phyloP scores from a whole-genome alignment of 2,888 invertebrate genomes.

The Aplocera efformata region DNA sequence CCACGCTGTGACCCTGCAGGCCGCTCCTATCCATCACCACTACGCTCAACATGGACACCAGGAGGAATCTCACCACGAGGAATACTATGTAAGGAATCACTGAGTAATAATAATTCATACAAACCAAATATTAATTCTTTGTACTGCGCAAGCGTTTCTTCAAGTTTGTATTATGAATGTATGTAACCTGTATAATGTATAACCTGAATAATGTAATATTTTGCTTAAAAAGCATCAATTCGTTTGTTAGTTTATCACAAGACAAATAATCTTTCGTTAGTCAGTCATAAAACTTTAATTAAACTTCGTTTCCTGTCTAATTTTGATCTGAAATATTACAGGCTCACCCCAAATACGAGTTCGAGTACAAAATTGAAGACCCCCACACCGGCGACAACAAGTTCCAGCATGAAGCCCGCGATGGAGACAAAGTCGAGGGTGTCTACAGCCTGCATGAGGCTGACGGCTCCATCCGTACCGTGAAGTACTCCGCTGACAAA shows the following conservation, averaged over 20 bases:
- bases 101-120: too few relatives aligned
- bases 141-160: too few relatives aligned
- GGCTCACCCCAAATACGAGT: slow-evolving; percentile 76
- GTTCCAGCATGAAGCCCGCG: slow-evolving; percentile 73
- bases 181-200: too few relatives aligned
- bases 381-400: slow-evolving; percentile 79
- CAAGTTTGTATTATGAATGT: too few relatives aligned
- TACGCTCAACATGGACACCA: slow-evolving; percentile 23
- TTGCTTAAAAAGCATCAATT: too few relatives aligned
- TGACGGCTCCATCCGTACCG: slow-evolving; percentile 52
- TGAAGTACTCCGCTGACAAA: slow-evolving; percentile 70
- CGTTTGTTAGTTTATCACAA: too few relatives aligned
- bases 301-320: too few relatives aligned
- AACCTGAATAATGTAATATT: too few relatives aligned
- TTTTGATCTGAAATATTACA: slow-evolving; percentile 19
- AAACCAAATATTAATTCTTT: too few relatives aligned
- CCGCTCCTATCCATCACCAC: slow-evolving; percentile 36
- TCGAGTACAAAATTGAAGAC: slow-evolving; percentile 75
- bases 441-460: slow-evolving; percentile 55
- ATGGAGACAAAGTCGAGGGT: slow-evolving; percentile 78
- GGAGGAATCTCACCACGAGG: slow-evolving; percentile 36
- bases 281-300: too few relatives aligned
- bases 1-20: slow-evolving; percentile 31
- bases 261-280: too few relatives aligned
- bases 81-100: slow-evolving; percentile 52